Percentiles rank a stretch among this genome's conserved stretches.
phyloP scores from a whole-genome alignment of 2,797 vertebrate genomes.

The Clarias pachynema region DNA sequence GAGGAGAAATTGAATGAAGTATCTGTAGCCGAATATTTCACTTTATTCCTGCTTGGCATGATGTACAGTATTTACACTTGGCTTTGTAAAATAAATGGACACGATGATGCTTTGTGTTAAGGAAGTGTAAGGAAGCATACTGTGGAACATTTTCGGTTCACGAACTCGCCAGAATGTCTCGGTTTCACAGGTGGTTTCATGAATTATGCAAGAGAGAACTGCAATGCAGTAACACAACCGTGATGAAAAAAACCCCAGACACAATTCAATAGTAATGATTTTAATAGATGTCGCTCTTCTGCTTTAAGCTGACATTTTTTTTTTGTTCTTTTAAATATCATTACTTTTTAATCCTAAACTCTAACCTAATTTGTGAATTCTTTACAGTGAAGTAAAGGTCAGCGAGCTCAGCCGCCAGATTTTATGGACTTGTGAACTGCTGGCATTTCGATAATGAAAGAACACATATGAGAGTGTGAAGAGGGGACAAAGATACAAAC shows the following conservation, averaged over 20 bases:
- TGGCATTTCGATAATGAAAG: constrained; percentile 26
- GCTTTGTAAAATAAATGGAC: background rate
- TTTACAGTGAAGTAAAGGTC: constrained; percentile 7
- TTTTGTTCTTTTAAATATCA: background rate
- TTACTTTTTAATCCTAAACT: background rate
- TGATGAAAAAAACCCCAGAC: no score
- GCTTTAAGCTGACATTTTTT: background rate
- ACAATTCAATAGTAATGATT: background rate
- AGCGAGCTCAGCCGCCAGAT: background rate
- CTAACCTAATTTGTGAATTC: background rate
- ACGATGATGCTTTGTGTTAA: background rate
- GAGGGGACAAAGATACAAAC: background rate
- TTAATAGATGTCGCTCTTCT: background rate
- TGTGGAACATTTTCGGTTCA: background rate
- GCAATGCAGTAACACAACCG: background rate
- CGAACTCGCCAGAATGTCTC: background rate
- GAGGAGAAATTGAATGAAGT: background rate
- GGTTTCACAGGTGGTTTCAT: background rate
- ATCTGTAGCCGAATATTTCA: background rate
- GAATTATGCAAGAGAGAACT: background rate
- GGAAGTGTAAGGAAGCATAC: background rate
- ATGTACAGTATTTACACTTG: background rate
- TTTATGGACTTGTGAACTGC: constrained; percentile 14
- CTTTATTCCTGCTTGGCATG: constrained; percentile 7
- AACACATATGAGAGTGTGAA: background rate